A percentile compares a stretch with the other conserved stretches of the same genome.
Evolutionary conservation across 2,113 vertebrate genomes (phyloP).

Genomic region (Psephotus haematonotus): DNA sequence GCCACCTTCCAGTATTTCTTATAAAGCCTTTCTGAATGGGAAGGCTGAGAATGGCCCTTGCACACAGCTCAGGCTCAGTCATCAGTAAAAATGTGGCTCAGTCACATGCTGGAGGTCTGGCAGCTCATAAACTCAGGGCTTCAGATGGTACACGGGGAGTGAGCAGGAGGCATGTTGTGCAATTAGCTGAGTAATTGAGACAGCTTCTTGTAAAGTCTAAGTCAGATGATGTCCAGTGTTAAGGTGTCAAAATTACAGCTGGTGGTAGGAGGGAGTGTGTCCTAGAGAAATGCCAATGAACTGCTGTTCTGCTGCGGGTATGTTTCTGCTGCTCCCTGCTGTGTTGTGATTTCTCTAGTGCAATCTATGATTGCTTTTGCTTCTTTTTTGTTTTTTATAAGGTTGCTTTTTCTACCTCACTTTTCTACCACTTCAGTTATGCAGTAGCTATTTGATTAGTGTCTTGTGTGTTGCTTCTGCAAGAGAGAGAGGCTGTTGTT

Average conservation of each 20-base stretch:
- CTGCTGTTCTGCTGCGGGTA: background rate
- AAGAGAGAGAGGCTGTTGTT: background rate
- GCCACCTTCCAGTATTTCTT: background rate
- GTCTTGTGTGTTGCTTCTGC: background rate
- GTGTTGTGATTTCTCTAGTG: background rate
- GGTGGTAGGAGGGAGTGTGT: background rate
- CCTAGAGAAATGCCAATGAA: background rate
- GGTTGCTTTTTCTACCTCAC: background rate
- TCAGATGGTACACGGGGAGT: background rate
- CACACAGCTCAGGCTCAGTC: background rate
- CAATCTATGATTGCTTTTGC: background rate
- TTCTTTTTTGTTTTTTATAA: background rate
- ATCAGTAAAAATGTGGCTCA: background rate
- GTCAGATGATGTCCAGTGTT: background rate
- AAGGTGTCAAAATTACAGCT: background rate
- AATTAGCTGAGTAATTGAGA: constrained; percentile 11
- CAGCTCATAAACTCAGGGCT: background rate
- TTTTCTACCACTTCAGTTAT: background rate
- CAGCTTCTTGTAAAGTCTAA: background rate
- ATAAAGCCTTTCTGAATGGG: background rate
- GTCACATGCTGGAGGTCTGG: background rate
- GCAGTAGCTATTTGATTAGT: background rate
- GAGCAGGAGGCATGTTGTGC: background rate
- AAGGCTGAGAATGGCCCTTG: background rate
- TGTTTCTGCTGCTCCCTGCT: background rate